Conservation (phyloP, 2,113 vertebrate genomes). For the Morphnarchus princeps region DNA sequence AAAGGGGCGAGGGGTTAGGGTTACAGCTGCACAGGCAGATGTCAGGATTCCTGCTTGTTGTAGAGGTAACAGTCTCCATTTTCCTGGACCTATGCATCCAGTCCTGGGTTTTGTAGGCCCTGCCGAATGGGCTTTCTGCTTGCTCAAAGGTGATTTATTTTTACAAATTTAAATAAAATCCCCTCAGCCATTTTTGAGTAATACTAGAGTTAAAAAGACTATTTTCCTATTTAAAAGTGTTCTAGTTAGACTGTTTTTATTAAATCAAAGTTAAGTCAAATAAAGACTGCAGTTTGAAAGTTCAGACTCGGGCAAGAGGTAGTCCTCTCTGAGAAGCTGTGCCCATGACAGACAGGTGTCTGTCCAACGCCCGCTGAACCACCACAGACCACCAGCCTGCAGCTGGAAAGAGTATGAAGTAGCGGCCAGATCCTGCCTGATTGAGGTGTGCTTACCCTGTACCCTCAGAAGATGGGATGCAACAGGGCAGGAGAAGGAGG, state of each 20-base stretch:
- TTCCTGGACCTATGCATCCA: neutral
- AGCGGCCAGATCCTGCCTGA: neutral
- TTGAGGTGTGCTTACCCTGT: neutral
- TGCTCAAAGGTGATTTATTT: constrained; percentile 47
- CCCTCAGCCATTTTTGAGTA: neutral
- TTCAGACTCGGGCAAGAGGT: constrained; percentile 7
- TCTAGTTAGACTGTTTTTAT: constrained; percentile 40
- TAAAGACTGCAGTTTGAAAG: constrained; percentile 22
- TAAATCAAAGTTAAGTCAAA: constrained; percentile 60
- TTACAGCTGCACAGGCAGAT: neutral
- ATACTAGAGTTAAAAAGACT: constrained; percentile 34
- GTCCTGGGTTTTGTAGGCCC: neutral
- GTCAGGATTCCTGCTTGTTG: neutral
- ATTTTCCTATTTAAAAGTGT: constrained; percentile 28
- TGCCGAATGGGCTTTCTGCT: neutral
- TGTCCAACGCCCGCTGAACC: neutral
- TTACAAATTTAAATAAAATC: constrained; percentile 39
- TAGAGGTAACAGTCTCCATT: neutral
- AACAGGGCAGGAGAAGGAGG: neutral
- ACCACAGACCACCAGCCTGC: neutral
- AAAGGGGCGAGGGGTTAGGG: neutral
- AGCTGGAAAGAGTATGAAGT: neutral
- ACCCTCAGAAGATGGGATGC: neutral
- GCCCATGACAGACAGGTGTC: neutral
- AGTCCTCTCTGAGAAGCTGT: neutral